A percentile compares a stretch with the other conserved stretches of the same genome.
These are phyloP conservation scores for Centropus bengalensis DNA, from an alignment of 2,113 vertebrate species.

Conservation along the genomic window DNA sequence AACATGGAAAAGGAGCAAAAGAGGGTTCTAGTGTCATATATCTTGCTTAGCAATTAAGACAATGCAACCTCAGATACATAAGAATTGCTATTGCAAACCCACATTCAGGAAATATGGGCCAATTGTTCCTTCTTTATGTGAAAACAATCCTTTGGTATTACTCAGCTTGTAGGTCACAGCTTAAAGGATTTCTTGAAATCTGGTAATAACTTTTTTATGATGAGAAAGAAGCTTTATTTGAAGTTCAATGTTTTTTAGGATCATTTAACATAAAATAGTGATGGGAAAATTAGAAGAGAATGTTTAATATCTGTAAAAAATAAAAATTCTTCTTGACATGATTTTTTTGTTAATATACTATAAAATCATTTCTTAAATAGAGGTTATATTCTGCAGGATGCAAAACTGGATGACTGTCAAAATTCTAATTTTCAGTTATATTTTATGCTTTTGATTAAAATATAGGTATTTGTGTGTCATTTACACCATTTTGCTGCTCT, in stretches of 20 bases:
- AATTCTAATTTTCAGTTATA: background rate
- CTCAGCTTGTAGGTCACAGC: background rate
- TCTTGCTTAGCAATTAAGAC: background rate
- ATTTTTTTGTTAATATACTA: background rate
- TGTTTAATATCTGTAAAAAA: background rate
- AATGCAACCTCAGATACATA: background rate
- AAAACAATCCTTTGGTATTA: background rate
- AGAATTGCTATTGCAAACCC: background rate
- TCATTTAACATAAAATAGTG: background rate
- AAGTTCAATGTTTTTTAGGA: background rate
- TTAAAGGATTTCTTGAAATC: background rate
- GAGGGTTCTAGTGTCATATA: background rate
- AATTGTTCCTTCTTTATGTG: background rate
- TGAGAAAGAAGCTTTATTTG: background rate
- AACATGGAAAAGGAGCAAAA: background rate
- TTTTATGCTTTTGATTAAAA: background rate
- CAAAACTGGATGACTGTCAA: background rate
- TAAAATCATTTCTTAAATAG: background rate
- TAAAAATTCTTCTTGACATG: background rate
- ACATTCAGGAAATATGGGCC: background rate
- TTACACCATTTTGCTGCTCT: background rate
- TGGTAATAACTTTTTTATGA: background rate
- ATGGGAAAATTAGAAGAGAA: background rate
- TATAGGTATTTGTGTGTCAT: background rate
- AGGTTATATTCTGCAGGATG: background rate